Conservation (phyloP, 2,888 invertebrate genomes). For the Unio pictorum region DNA sequence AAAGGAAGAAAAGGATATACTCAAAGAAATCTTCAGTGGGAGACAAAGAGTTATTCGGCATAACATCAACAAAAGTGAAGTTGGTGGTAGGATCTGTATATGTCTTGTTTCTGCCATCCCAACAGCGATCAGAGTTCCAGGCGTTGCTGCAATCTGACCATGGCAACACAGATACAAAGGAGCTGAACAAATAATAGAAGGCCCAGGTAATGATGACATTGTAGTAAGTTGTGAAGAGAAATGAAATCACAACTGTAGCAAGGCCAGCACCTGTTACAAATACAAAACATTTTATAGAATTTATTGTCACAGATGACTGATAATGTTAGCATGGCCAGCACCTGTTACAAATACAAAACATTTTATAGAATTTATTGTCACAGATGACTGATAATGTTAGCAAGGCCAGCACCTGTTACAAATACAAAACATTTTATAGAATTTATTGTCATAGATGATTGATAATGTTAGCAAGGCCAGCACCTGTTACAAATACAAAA, state of each 20-base stretch:
- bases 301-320: too few relatives aligned
- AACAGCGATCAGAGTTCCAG: constrained; percentile 89
- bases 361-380: too few relatives aligned
- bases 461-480: constrained; percentile 82
- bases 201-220: constrained; percentile 96
- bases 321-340: constrained; percentile 84
- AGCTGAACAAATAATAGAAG: constrained; percentile 90
- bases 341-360: constrained; percentile 75
- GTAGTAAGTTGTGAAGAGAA: constrained; percentile 95
- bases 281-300: too few relatives aligned
- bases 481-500: constrained; percentile 77
- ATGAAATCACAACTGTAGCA: constrained; percentile 94
- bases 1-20: constrained; percentile 74
- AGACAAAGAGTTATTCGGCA: constrained; percentile 83
- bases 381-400: constrained; percentile 72
- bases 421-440: background rate
- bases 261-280: constrained; percentile 85
- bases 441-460: too few relatives aligned
- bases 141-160: constrained; percentile 90
- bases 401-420: constrained; percentile 87
- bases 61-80: constrained; percentile 45
- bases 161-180: constrained; percentile 86
- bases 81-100: constrained; percentile 18
- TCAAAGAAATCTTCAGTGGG: constrained; percentile 94
- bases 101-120: constrained; percentile 74